These are phyloP conservation scores for Leptobrachium leishanense DNA, from an alignment of 2,113 vertebrate genomes.

Conservation along the genomic window DNA sequence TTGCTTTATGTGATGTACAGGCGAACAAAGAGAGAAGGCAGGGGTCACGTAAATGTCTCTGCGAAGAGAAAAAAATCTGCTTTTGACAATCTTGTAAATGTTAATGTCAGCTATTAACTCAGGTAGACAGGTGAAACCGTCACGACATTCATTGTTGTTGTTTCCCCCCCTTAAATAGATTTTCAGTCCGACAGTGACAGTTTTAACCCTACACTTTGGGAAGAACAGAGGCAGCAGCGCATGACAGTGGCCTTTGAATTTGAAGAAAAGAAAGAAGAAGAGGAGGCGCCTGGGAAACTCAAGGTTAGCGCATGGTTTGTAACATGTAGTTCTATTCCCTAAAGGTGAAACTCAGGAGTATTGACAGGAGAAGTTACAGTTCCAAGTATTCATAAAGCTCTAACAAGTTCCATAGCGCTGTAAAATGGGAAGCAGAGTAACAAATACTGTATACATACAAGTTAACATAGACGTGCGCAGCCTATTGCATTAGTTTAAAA, in stretches of 20 bases:
- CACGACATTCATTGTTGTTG: too few relatives aligned
- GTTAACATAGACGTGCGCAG: too few relatives aligned
- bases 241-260: conserved; percentile 99
- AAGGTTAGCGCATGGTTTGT: conserved; percentile 72
- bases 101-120: not conserved
- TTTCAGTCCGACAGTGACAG: conserved; percentile 98
- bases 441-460: too few relatives aligned
- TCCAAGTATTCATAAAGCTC: too few relatives aligned
- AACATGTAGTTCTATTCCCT: not conserved
- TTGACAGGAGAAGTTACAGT: too few relatives aligned
- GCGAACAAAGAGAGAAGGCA: too few relatives aligned
- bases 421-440: too few relatives aligned
- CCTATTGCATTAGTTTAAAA: too few relatives aligned
- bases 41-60: too few relatives aligned
- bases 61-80: conserved; percentile 1
- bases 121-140: not conserved
- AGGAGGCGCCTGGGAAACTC: conserved; percentile 92
- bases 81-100: conserved; percentile 4
- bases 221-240: conserved; percentile 95
- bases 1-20: too few relatives aligned
- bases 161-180: conserved; percentile 66
- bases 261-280: conserved; percentile 96
- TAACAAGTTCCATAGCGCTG: too few relatives aligned
- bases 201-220: conserved; percentile 96
- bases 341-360: too few relatives aligned